Evolutionary conservation across 2,888 invertebrate genomes (phyloP).

Genomic region (Papilio elwesi): DNA sequence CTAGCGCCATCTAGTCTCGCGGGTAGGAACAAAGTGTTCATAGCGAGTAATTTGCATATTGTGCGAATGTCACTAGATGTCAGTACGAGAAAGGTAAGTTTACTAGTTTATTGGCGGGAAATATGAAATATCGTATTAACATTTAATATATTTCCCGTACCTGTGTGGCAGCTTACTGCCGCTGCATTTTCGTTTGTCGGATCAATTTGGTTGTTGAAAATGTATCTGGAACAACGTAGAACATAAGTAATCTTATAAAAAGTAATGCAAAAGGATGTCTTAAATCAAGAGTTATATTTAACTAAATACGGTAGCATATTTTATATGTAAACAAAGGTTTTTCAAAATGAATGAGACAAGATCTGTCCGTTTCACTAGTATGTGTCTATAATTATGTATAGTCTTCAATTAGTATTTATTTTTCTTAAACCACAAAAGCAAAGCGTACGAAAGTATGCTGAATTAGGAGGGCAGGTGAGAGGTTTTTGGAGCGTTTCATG

Average conservation of each 20-base stretch:
- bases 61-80: slow-evolving; percentile 61
- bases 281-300: neutral
- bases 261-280: no score
- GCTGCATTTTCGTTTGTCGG: slow-evolving; percentile 70
- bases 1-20: slow-evolving; percentile 66
- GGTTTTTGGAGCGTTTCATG: no score
- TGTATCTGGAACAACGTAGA: slow-evolving; percentile 52
- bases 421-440: no score
- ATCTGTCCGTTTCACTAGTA: no score
- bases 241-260: neutral
- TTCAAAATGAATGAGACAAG: no score
- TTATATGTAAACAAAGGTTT: no score
- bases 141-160: slow-evolving; percentile 47
- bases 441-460: no score
- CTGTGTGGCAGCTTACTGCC: slow-evolving; percentile 79
- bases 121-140: slow-evolving; percentile 5
- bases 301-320: no score
- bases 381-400: no score
- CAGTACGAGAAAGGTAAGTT: slow-evolving; percentile 47
- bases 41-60: slow-evolving; percentile 62
- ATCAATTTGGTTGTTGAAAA: slow-evolving; percentile 44
- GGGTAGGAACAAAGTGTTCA: slow-evolving; percentile 43
- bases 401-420: no score
- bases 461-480: no score
- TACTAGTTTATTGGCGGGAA: slow-evolving; percentile 41